A percentile compares a stretch with the other conserved stretches of the same genome.
These are phyloP conservation scores for Semicossyphus pulcher DNA, from an alignment of 2,113 vertebrate species.

Conservation along the genomic window DNA sequence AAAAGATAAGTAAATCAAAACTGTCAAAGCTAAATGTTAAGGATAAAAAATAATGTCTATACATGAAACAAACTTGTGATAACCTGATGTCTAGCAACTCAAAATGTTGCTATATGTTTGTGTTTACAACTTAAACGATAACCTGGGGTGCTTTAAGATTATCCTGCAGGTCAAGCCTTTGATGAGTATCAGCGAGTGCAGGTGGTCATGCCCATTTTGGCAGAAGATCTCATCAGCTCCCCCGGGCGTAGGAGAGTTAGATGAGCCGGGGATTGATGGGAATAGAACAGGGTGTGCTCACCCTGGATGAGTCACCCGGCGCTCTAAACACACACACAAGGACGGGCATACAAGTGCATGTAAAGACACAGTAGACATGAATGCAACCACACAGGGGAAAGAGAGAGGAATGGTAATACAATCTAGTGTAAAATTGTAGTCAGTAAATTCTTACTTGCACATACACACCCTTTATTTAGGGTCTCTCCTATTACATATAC, in stretches of 20 bases:
- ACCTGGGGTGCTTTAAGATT: neutral
- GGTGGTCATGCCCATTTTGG: slow-evolving; percentile 32
- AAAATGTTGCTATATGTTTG: neutral
- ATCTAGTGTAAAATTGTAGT: slow-evolving; percentile 14
- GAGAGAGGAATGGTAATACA: neutral
- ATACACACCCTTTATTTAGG: slow-evolving; percentile 8
- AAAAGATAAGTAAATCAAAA: neutral
- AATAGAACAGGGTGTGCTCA: slow-evolving; percentile 54
- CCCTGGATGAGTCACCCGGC: slow-evolving; percentile 57
- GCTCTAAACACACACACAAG: slow-evolving; percentile 14
- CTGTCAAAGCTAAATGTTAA: no score
- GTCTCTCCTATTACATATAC: neutral
- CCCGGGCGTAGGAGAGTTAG: slow-evolving; percentile 30
- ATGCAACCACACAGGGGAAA: slow-evolving; percentile 3
- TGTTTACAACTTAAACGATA: slow-evolving; percentile 3
- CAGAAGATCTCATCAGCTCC: slow-evolving; percentile 40
- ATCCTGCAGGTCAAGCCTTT: neutral
- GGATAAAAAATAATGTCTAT: neutral
- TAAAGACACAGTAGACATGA: no score
- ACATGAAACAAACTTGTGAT: neutral
- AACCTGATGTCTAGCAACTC: neutral
- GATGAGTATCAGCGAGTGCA: slow-evolving; percentile 29
- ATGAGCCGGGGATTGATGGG: slow-evolving; percentile 47
- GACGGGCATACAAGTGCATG: neutral
- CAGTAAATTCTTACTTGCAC: neutral